phyloP scores from a whole-genome alignment of 1,140 invertebrate species.

The Meloidogyne floridensis region DNA sequence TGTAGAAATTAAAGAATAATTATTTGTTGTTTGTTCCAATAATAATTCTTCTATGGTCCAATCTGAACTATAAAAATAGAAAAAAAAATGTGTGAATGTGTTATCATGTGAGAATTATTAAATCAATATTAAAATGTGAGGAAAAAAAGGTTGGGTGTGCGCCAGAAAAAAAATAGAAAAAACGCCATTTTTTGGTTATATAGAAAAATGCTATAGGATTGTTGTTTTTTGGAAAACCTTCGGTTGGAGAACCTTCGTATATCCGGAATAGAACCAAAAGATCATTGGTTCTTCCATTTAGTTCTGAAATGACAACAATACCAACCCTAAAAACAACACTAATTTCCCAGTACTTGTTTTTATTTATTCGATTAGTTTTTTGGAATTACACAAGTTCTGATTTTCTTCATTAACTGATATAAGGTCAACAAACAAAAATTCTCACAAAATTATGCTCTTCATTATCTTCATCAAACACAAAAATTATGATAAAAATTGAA shows the following conservation, averaged over 20 bases:
- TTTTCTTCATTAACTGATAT: too few relatives aligned
- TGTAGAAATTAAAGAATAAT: constrained; percentile 20
- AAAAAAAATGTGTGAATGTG: constrained; percentile 20
- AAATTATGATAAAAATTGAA: not conserved
- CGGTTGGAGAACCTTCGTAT: too few relatives aligned
- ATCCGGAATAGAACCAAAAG: not conserved
- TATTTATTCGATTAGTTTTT: too few relatives aligned
- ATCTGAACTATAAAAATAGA: constrained; percentile 33
- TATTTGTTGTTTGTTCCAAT: not conserved
- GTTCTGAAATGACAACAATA: too few relatives aligned
- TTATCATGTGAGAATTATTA: constrained; percentile 21
- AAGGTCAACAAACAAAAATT: too few relatives aligned
- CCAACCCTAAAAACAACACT: too few relatives aligned
- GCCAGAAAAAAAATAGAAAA: not conserved
- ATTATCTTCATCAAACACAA: not conserved
- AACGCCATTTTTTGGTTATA: too few relatives aligned
- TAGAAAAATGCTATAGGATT: too few relatives aligned
- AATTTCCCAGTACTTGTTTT: too few relatives aligned
- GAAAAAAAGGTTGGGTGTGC: not conserved
- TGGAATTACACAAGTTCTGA: too few relatives aligned
- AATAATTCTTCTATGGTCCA: constrained; percentile 40
- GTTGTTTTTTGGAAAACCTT: too few relatives aligned
- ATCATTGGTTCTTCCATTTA: too few relatives aligned
- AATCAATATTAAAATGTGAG: not conserved
- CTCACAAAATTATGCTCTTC: not conserved